Base-by-base conservation (phyloP, 2,888 invertebrate species). In the Pegoplata infirma region DNA sequence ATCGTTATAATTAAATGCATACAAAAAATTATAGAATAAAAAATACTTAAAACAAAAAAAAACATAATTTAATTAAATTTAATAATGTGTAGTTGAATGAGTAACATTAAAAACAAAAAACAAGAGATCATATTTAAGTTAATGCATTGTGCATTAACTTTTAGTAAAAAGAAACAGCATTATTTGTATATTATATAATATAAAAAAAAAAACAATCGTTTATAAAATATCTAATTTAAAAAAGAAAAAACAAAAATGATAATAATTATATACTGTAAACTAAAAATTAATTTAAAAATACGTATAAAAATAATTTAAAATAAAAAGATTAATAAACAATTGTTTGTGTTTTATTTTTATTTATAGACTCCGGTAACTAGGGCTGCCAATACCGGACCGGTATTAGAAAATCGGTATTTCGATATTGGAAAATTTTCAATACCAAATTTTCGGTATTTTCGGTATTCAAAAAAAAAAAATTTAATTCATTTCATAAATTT, bases 141-240 rank as follows among this genome's bases (percentile, higher is more conserved):
- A 69, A 66, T 74, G 74, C 69, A 59, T 66, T 78, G n/a, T n/a
- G 78, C 69, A 79, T 79, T 75, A 61, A 67, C 63, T 71, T 76
- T 68, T 66, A 71, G 69, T 59, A 67, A 75, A 71, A 40, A 68
- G 46, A 76, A 58, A 51, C 78, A 81, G 79, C 81, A 81, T 81
- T 81, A 82, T 80, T 81, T 82, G 82, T 82, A 82, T 77, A 82
- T 81, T 82, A 76, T 80, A 79, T 75, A 79, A 74, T 63, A 76
- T n/a, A n/a, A n/a, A n/a, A n/a, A n/a, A n/a, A n/a, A n/a, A n/a
- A n/a, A 55, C 46, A 78, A 36, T 72, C 72, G 76, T 77, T 69
- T 76, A 80, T 71, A 80, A 80, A 81, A 72, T 73, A 80, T 63
- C 74, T 71, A 74, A 71, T 73, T 72, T 78, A 82, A 67, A 55